Base-by-base conservation (phyloP, 2,888 invertebrate species). In the Autographa gamma region DNA sequence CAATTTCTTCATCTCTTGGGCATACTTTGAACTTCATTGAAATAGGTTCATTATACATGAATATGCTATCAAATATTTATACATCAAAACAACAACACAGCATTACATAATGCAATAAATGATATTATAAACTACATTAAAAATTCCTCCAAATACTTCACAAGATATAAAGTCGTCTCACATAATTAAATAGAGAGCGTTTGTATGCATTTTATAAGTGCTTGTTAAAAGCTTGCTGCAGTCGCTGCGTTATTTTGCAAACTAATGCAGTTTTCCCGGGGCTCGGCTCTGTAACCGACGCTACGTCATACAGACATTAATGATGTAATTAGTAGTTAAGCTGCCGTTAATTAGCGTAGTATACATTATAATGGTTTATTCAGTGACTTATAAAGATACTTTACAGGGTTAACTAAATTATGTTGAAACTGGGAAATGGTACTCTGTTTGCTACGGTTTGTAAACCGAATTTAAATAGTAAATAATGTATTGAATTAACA, bases 241-340 rank as follows among this genome's bases (percentile, higher is more conserved):
- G 62, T 74, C 75, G 38, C 2, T 32, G 62, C 19, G 54, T 25
- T 65, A 31, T 70, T 70, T 43, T 70, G 19, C 31, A 9, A 16
- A 54, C 58, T 75, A 71, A 70, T 74, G 62, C 54, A 60, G 34
- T 74, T 74, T 64, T 43, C 14, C 41, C 31, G 52, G 48, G 31
- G 38, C 9, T 19, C 0, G n/a, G 11, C 64, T 19, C 63, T 58
- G 67, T 73, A 48, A 48, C 16, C 48, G 25, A 14, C 43, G 16
- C 11, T 60, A 18, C 31, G 52, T 69, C 16, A 19, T 64, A 54
- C 31, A 16, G 16, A 11, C 8, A 6, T 13, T 34, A n/a, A 54
- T 63, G n/a, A 16, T 16, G 16, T 69, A 59, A 67, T 54, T 34
- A 56, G 48, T 13, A 31, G 38, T 6, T 34, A 43, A 48, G 48